Evolutionary conservation across 2,888 invertebrate genomes (phyloP), one percentile per base, ranked within the genome.

Genomic region (Silvanus unidentatus): DNA sequence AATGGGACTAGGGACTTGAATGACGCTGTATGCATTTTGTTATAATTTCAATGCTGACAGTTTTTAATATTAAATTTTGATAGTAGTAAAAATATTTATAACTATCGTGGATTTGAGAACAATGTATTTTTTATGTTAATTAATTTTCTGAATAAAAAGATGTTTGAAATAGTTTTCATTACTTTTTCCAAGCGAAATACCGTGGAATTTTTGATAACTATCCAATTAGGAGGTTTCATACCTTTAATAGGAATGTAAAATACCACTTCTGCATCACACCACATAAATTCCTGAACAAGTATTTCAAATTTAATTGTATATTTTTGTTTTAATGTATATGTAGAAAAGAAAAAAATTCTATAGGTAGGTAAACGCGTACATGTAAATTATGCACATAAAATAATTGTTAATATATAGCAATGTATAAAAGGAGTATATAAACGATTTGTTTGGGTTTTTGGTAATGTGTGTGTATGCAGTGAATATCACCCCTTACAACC

Each of bases 151-250:
- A 22, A 22, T 22, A 22, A 22, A 5, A 22, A 22, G 8, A 22
- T 22, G 22, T 22, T 22, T 22, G 22, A 22, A 22, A 22, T 12
- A 32, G 6, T 32, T 32, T 28, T 12, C 4, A 9, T 9, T 32
- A 12, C 10, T 12, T 32, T 12, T 32, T 12, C 32, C n/a, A 32
- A 12, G 32, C 32, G 11, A 16, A 37, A 37, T 37, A 12, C 37
- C 16, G 14, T 37, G 37, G 15, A 37, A 15, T 15, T 37, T 37
- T 37, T 37, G 14, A 37, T 37, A 37, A 37, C 37, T 15, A 37
- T 37, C 37, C 37, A 37, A 37, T 37, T 37, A 37, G 14, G 16
- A 11, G 16, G 14, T 15, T 37, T 37, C 16, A 37, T 37, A 37
- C 16, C 32, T 32, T 32, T 32, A 37, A 12, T 5, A 32, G 32